Evolutionary conservation across 2,797 vertebrate species (phyloP), one percentile per base, ranked within the genome.

Genomic region (Cynodonichthys magdalenae): DNA sequence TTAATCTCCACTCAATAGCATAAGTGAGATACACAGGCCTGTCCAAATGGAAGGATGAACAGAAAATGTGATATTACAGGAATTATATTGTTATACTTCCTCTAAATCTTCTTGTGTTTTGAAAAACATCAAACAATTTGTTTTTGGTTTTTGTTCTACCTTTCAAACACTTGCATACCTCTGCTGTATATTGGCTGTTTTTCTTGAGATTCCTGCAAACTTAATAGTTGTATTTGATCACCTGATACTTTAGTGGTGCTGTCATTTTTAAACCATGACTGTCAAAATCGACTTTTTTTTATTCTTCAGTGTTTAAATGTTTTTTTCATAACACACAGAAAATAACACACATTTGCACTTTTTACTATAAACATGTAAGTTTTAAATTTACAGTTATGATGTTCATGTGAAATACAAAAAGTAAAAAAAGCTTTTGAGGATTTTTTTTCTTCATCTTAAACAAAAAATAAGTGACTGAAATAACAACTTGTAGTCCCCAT

Each of bases 1-100:
- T 50, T 80, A 29, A 19, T 87, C 9, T 42, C 83, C 71, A 88
- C 73, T 15, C 27, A 90, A 31, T n/a, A n/a, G n/a, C 29, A 64
- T n/a, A 89, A 87, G 87, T 83, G 87, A 81, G 69, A 75, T 51
- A 18, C 14, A 3, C 1, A 18, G 3, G 4, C 20, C n/a, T 3
- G 15, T 41, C 15, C 15, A 3, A 11, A 31, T 18, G 6, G 31
- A 58, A 58, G 11, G 11, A 47, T 46, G n/a, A 9, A 55, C 15
- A 6, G 27, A 27, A 15, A 15, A 50, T 36, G 34, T 36, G 17
- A 24, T 55, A 14, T 44, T 44, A 6, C 20, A 28, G 8, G 11
- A 28, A 15, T 9, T 52, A 31, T 17, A 28, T 14, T 14, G 12
- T 3, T 15, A 44, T 1, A 11, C n/a, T n/a, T n/a, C 28, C 11